phyloP scores from a whole-genome alignment of 2,113 vertebrate species.

The Otus sunia region DNA sequence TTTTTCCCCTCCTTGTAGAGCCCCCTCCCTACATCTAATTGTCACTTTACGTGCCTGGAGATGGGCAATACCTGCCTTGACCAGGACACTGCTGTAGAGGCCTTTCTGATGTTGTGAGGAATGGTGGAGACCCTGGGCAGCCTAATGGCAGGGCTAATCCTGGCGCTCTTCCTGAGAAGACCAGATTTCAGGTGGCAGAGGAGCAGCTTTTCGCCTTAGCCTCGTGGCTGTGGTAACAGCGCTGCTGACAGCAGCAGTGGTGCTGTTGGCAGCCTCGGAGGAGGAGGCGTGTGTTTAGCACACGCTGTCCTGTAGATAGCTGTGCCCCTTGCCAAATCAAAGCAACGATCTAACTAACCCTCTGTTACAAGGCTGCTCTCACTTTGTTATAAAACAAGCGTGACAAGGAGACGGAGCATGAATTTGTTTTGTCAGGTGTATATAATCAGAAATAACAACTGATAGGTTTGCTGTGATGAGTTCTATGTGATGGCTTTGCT shows the following conservation, averaged over 20 bases:
- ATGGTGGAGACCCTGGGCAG: neutral
- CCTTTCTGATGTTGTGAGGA: neutral
- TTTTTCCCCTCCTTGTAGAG: fast-evolving
- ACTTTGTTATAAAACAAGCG: neutral
- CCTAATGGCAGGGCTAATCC: too few relatives aligned
- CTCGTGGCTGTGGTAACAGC: neutral
- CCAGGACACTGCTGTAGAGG: neutral
- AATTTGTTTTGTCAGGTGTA: conserved; percentile 3
- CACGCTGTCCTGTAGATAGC: fast-evolving
- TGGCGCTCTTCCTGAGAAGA: fast-evolving
- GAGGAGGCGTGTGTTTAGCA: neutral
- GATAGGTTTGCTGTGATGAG: neutral
- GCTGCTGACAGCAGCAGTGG: neutral
- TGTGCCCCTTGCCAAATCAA: neutral
- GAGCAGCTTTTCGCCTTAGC: neutral
- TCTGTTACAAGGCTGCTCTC: neutral
- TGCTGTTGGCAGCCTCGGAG: neutral
- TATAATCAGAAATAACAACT: neutral
- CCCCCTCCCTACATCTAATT: neutral
- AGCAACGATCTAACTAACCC: neutral
- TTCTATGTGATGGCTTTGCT: conserved; percentile 31
- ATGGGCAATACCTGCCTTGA: neutral
- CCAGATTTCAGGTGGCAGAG: neutral
- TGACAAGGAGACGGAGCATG: neutral
- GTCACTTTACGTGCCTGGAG: neutral